Base-by-base conservation (phyloP, 2,888 invertebrate species). In the Ophion costatus region DNA sequence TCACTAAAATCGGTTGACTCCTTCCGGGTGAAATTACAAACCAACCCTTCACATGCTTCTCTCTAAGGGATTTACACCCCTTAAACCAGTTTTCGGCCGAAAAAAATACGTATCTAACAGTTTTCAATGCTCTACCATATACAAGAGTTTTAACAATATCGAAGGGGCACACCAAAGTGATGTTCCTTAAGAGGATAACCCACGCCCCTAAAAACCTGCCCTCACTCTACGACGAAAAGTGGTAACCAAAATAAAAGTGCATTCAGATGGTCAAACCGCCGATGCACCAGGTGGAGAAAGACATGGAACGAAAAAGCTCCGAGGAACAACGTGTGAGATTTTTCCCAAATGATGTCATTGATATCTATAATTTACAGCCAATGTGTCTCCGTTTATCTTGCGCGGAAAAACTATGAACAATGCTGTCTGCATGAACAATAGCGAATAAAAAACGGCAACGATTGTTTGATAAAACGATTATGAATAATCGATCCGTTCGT, bases 151-250 rank as follows among this genome's bases (percentile, higher is more conserved):
- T 7, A 38, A 9, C 6, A 38, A 11, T 45, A 45, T 45, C 45
- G 14, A 45, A 45, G 14, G 11, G 2, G 14, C 1, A 11, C 11
- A 45, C 45, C 45, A 45, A 45, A 45, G 14, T 45, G 17, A 45
- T 63, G 75, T 63, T 75, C 70, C 33, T 3, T 38, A 38, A 69
- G 80, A 76, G 57, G 80, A 69, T 69, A 79, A 66, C 17, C 70
- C 85, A 84, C 81, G 84, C 76, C 86, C 70, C 9, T 84, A 69
- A 81, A 42, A 81, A 70, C 56, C 42, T 64, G 42, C 61, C 56
- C 61, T 59, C 29, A 20, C 61, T 59, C 29, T 42, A 64, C 33
- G 20, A 56, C 51, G 56, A 17, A 20, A 70, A 51, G 11, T 11
- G 38, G 11, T 33, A 66, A 56, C 66, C 17, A 20, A 45, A 20